phyloP scores from a whole-genome alignment of 2,888 invertebrate species.

The Parnassius smintheus region DNA sequence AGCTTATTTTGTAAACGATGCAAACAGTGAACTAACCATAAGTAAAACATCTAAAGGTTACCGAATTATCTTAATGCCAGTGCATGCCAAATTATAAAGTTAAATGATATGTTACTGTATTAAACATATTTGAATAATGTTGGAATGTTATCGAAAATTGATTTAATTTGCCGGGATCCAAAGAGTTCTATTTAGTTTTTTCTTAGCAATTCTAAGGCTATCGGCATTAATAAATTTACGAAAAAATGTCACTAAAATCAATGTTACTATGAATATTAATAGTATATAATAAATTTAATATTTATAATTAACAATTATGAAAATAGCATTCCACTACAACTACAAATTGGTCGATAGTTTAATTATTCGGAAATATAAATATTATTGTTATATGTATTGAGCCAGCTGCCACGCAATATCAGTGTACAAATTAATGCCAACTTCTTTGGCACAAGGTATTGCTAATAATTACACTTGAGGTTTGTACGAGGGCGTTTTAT shows the following conservation, averaged over 20 bases:
- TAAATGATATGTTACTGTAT: too few species aligned
- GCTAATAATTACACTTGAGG: not conserved
- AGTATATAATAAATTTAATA: not conserved
- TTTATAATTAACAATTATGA: not conserved
- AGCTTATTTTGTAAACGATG: not conserved
- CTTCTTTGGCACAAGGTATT: constrained; percentile 10
- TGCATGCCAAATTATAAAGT: too few species aligned
- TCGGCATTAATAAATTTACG: too few species aligned
- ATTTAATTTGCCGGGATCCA: too few species aligned
- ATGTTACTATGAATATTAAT: not conserved
- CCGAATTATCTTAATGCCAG: too few species aligned
- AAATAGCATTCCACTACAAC: not conserved
- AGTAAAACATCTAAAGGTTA: too few species aligned
- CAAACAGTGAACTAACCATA: not conserved
- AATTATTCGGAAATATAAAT: constrained; percentile 2
- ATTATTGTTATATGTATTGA: constrained; percentile 13
- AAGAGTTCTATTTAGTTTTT: too few species aligned
- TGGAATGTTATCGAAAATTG: too few species aligned
- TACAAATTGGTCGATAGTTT: constrained; percentile 2
- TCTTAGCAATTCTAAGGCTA: too few species aligned
- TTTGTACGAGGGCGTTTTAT: too few species aligned
- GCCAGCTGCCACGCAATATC: constrained; percentile 1
- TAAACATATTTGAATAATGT: too few species aligned
- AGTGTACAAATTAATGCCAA: not conserved
- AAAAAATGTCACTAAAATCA: not conserved